Conservation (phyloP, 2,888 invertebrate genomes). For the Bugula neritina region DNA sequence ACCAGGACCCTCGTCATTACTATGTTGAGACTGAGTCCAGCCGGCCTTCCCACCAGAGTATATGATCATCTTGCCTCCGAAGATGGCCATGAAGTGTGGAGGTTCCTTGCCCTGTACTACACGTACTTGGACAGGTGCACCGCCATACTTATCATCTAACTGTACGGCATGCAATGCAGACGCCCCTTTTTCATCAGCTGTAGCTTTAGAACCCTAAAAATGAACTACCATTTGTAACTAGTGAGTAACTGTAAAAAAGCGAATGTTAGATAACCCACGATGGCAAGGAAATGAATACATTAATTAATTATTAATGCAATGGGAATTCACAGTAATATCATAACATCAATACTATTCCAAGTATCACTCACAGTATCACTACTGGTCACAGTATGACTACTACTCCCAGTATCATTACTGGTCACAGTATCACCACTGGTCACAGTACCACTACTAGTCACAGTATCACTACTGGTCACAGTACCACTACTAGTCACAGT, state of each 20-base stretch:
- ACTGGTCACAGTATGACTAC: background rate
- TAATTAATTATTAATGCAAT: too few species aligned
- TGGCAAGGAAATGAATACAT: too few species aligned
- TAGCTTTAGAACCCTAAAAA: constrained; percentile 67
- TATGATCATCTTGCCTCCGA: constrained; percentile 73
- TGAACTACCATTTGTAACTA: too few species aligned
- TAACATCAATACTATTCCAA: too few species aligned
- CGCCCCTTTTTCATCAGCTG: constrained; percentile 68
- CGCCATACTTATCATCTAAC: constrained; percentile 55
- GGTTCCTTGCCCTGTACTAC: constrained; percentile 85
- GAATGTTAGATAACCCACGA: too few species aligned
- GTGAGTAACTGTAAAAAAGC: constrained; percentile 8
- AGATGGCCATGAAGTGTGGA: constrained; percentile 81
- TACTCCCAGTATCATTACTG: background rate
- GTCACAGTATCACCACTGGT: too few species aligned
- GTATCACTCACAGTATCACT: too few species aligned
- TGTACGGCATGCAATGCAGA: constrained; percentile 60
- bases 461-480: background rate
- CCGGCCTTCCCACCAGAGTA: constrained; percentile 51
- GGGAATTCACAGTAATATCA: too few species aligned
- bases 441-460: too few species aligned
- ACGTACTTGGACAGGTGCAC: constrained; percentile 59
- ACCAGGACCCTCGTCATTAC: constrained; percentile 39
- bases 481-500: background rate
- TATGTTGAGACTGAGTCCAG: constrained; percentile 34